Percentiles rank a stretch among this genome's conserved stretches.
These are phyloP conservation scores for Melanotaenia boesemani DNA, from an alignment of 2,797 vertebrate genomes.

Conservation along the genomic window DNA sequence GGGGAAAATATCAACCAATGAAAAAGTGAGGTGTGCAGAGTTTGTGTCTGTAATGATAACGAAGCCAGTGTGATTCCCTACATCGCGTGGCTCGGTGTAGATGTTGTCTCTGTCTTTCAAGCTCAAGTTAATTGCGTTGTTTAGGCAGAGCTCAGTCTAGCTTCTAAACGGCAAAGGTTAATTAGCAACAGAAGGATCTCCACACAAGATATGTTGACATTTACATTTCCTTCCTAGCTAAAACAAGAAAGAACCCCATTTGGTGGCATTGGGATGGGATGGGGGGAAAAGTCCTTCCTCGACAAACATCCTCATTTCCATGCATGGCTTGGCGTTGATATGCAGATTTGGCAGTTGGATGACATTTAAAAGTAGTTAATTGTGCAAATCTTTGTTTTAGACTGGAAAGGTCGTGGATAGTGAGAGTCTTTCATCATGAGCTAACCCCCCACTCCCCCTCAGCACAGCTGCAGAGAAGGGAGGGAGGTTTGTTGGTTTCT, in stretches of 20 bases:
- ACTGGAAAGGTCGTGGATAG: constrained; percentile 84
- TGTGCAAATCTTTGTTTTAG: constrained; percentile 89
- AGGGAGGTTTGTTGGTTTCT: constrained; percentile 62
- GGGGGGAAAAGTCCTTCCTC: constrained; percentile 59
- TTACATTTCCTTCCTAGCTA: constrained; percentile 76
- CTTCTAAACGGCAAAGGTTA: constrained; percentile 82
- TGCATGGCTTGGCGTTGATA: constrained; percentile 79
- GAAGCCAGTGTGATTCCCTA: constrained; percentile 58
- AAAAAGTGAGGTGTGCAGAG: constrained; percentile 40
- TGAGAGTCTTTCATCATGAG: constrained; percentile 79
- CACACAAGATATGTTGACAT: constrained; percentile 82
- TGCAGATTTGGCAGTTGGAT: constrained; percentile 82
- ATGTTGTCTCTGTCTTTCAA: constrained; percentile 74
- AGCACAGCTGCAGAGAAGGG: constrained; percentile 65
- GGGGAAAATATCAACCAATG: constrained; percentile 60
- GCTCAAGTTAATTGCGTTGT: constrained; percentile 80
- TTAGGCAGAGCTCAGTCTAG: constrained; percentile 75
- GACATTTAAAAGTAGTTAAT: constrained; percentile 89
- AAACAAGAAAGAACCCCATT: constrained; percentile 67
- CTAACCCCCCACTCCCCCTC: constrained; percentile 35
- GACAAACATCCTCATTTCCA: constrained; percentile 78
- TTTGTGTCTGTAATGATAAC: constrained; percentile 58
- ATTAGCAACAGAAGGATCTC: constrained; percentile 82
- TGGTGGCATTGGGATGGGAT: constrained; percentile 56
- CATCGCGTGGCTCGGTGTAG: constrained; percentile 53